Evolutionary conservation across 2,888 invertebrate species (phyloP), one percentile per base, ranked within the genome.

Genomic region (Ramazzottius varieornatus): DNA sequence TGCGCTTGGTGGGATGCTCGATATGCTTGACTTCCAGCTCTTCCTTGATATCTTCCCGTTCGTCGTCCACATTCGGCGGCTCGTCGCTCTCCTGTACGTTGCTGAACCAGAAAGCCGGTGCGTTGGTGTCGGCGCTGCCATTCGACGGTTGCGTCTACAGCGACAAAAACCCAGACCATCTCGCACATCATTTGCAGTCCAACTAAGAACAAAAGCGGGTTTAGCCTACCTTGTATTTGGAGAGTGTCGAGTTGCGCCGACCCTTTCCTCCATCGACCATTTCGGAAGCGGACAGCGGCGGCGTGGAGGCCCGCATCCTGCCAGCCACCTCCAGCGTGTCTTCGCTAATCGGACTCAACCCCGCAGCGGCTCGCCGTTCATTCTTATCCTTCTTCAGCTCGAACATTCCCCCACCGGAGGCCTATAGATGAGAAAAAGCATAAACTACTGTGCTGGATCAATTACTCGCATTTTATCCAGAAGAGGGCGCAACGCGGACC

Each of bases 321-420:
- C 84, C 84, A 1, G 90, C 87, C n/a, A 94, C 86, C 78, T 91
- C 89, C 70, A 92, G 81, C 0, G 94, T 91, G 75, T 99, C 93
- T 78, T 98, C 94, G 67, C 84, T 84, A 67, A 85, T 79, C 1
- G 85, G 83, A 34, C 85, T 81, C 69, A 98, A 80, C 1, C 83
- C 84, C 71, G 83, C 81, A 68, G 82, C 81, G 66, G 81, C 79
- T 46, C 80, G 71, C 40, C 75, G 74, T 64, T 71, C 69, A 69
- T 76, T 76, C 78, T 93, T 93, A 65, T 86, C 78, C 69, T 83
- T 82, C 72, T 85, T 84, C 33, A 94, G 78, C 66, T 85, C 84
- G 67, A 85, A 83, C 73, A 88, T 88, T 4, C 94, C 96, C 32
- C 98, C 98, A 64, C 98, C 79, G 20, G 88, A 86, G 1, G 76